Base-by-base conservation (phyloP, 1,140 invertebrate species). In the Diabrotica undecimpunctata region DNA sequence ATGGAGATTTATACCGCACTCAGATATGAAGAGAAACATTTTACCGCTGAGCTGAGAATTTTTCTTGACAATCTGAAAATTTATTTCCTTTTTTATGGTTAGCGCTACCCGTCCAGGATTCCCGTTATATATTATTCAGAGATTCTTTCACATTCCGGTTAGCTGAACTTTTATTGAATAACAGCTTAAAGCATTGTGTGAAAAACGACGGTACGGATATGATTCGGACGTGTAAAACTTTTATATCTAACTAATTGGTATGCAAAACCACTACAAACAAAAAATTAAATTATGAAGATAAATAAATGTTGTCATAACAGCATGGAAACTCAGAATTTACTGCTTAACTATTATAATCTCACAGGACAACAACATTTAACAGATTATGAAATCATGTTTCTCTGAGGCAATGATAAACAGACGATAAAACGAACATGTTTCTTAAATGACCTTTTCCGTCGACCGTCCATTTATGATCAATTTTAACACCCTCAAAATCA, bases 21-120 rank as follows among this genome's bases (percentile, higher is more conserved):
- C 10, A 54, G 53, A 54, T 54, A 12, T 54, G 53, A 35, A 54
- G 53, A 54, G 53, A 54, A 54, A 54, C 53, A 35, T 54, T 54
- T 54, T 54, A 54, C 53, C 25, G 9, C 53, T 54, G 12, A 54
- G 53, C 53, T 54, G 10, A 54, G 53, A 54, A 54, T 54, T 54
- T 54, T 54, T 64, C 70, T 65, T 69, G 65, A 70, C 70, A 72
- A 72, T 72, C 68, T 64, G 68, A 67, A 61, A 72, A 72, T 72
- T 68, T 72, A 72, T 72, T 64, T 62, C 52, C 65, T 64, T 72
- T 69, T 67, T 72, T 50, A 11, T 61, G 41, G n/a, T 10, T 25
- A 54, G 53, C 52, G 61, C 37, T 62, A 62, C 36, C 53, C 52
- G 36, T 62, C 46, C 53, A 62, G 51, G 53, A 62, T 62, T 46